These are phyloP conservation scores for Macroglossus sobrinus DNA, from an alignment of 2,113 vertebrate genomes.

Conservation along the genomic window DNA sequence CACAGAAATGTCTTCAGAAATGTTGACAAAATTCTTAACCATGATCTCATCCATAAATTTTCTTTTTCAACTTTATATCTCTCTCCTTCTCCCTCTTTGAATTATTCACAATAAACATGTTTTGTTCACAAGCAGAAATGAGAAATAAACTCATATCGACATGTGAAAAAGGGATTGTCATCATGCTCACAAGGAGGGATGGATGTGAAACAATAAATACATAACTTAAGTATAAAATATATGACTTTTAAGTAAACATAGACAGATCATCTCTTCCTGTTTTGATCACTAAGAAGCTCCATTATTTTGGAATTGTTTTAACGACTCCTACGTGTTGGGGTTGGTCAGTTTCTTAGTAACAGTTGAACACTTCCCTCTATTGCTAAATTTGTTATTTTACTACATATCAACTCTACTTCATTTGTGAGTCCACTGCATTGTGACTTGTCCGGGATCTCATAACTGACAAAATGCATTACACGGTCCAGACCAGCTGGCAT, in stretches of 20 bases:
- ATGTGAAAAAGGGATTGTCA: background rate
- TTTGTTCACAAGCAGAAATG: conserved; percentile 9
- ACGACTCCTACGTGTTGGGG: background rate
- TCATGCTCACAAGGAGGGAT: background rate
- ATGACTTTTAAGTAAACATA: background rate
- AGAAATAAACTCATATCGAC: background rate
- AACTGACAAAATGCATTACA: background rate
- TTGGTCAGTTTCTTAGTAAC: background rate
- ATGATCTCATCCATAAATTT: background rate
- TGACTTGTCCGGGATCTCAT: background rate
- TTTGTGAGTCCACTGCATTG: background rate
- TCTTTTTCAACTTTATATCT: background rate
- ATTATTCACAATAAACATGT: background rate
- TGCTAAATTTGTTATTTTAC: conserved; percentile 13
- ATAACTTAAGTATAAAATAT: background rate
- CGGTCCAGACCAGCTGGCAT: background rate
- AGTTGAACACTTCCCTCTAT: background rate
- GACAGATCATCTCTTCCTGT: background rate
- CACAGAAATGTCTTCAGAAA: background rate
- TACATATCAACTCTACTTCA: background rate
- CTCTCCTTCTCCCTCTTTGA: background rate
- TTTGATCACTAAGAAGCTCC: background rate
- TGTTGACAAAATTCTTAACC: background rate
- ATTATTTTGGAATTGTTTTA: conserved; percentile 24
- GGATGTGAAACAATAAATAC: background rate